Evolutionary conservation across 2,113 vertebrate species (phyloP), one percentile per base, ranked within the genome.

Genomic region (Pitta sordida): DNA sequence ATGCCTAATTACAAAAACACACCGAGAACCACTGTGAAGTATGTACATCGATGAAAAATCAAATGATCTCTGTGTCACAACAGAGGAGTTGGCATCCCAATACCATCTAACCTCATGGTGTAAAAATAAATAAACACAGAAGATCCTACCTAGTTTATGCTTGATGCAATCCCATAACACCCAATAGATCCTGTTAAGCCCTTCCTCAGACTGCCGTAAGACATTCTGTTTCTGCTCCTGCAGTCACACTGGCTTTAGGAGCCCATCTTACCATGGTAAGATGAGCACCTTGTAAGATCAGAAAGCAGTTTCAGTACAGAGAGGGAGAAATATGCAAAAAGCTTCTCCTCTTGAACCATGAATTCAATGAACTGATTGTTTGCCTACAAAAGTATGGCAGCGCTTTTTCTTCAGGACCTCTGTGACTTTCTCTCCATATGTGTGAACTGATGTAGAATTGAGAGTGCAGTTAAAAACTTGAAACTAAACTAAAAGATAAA

Each of bases 1-100:
- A 98, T 95, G 96, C 94, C 97, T 98, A 98, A 98, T 97, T 97
- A 96, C 89, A 95, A 97, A 98, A 97, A 80, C 81, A 97, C 88
- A 94, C 85, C 4, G 14, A 95, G 83, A 93, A 83, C 82, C 78
- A 67, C 91, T 21, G 51, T 69, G 89, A 96, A 91, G 78, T 86
- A 58, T 11, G 62, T 5, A 58, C 60, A 52, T 85, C 3, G 1
- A 76, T 67, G 91, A 95, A 92, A 94, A 96, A 86, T 90, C 92
- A 64, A 90, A 94, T 5, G 23, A 94, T 78, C 59, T 83, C 65
- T 79, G 17, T n/a, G 67, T 71, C 20, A 74, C 76, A 67, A 30
- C 75, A 1, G 1, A 83, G 49, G 29, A 69, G 23, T 51, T 82
- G 76, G 32, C 41, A 69, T 49, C 43, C 62, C 32, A 30, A 15